phyloP scores from a whole-genome alignment of 2,888 invertebrate genomes.

The Arge pagana region DNA sequence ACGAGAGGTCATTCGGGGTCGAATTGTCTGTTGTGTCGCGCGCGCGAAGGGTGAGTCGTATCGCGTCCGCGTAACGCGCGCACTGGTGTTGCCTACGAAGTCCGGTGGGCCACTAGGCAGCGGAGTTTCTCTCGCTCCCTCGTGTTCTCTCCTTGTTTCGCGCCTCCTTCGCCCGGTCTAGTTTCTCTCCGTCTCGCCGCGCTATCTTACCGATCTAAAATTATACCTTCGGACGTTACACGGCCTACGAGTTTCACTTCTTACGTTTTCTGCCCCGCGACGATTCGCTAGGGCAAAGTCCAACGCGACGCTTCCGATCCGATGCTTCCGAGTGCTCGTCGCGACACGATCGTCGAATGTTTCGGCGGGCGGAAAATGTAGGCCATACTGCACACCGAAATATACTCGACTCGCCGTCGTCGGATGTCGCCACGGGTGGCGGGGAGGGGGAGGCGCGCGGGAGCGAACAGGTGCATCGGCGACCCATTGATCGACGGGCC shows the following conservation, averaged over 20 bases:
- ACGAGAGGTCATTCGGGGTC: too few species aligned
- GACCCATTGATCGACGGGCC: too few species aligned
- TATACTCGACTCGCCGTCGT: too few species aligned
- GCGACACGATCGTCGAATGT: too few species aligned
- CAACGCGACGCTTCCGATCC: conserved; percentile 20
- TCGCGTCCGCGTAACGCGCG: neutral
- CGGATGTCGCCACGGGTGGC: too few species aligned
- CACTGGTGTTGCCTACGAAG: conserved; percentile 15
- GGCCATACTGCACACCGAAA: conserved; percentile 20
- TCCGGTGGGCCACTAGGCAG: conserved; percentile 18
- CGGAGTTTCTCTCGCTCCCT: conserved; percentile 27
- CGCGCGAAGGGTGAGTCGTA: too few species aligned
- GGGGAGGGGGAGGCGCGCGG: too few species aligned
- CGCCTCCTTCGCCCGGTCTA: conserved; percentile 25
- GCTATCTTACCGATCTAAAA: conserved; percentile 57
- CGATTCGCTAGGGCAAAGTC: conserved; percentile 19
- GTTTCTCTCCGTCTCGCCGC: conserved; percentile 31
- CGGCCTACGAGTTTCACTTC: too few species aligned
- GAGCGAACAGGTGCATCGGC: too few species aligned
- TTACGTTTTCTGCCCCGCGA: conserved; percentile 2
- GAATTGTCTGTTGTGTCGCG: too few species aligned
- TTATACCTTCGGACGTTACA: conserved; percentile 48
- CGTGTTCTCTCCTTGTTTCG: conserved; percentile 26
- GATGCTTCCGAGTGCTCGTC: conserved; percentile 22
- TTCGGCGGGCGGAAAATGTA: too few species aligned